Evolutionary conservation across 2,797 vertebrate genomes (phyloP).

Genomic region (Acridotheres tristis): DNA sequence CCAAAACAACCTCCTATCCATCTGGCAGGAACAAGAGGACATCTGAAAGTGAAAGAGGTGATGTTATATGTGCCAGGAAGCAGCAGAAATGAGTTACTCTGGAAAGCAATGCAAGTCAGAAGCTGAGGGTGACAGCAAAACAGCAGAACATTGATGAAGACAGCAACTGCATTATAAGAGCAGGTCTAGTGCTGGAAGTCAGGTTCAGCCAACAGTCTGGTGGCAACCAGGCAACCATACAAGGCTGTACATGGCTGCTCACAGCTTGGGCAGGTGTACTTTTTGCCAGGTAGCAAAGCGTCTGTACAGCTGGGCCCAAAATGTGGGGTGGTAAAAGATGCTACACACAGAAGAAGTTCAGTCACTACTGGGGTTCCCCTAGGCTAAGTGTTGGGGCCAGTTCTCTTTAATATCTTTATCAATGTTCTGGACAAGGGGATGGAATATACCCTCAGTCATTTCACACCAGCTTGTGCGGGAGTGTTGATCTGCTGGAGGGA

Average conservation of each 20-base stretch:
- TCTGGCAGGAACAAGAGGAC: neutral
- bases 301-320: neutral
- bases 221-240: neutral
- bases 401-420: neutral
- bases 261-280: neutral
- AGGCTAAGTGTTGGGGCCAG: neutral
- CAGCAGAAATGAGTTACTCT: neutral
- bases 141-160: neutral
- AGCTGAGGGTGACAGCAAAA: neutral
- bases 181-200: neutral
- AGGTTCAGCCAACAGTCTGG: neutral
- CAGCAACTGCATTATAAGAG: neutral
- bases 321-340: neutral
- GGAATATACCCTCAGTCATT: neutral
- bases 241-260: neutral
- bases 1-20: neutral
- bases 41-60: neutral
- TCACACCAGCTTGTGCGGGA: neutral
- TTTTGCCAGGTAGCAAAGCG: neutral
- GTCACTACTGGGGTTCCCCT: neutral
- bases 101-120: neutral
- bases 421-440: neutral
- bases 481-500: neutral
- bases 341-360: neutral
- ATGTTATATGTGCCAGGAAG: neutral